Evolutionary conservation across 2,113 vertebrate species (phyloP).

Genomic region (Ammospiza caudacuta): DNA sequence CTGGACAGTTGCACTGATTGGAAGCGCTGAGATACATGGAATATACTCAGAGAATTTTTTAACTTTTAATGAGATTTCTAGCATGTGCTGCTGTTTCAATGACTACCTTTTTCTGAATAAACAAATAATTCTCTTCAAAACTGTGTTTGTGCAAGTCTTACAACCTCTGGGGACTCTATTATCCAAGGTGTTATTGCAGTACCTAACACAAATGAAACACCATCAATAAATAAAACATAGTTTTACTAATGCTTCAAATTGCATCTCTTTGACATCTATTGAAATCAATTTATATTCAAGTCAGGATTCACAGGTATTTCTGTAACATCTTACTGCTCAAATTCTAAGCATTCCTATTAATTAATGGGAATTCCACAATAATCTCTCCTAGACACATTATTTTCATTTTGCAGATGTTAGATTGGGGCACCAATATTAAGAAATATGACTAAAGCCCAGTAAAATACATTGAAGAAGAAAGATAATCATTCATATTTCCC

Average conservation of each 20-base stretch:
- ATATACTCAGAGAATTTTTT: not conserved
- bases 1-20: not conserved
- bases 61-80: not conserved
- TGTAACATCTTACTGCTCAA: not conserved
- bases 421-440: not conserved
- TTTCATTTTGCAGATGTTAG: not conserved
- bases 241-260: not conserved
- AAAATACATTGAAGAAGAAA: not conserved
- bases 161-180: not conserved
- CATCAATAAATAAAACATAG: not conserved
- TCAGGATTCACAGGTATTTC: not conserved
- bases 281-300: not conserved
- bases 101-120: not conserved
- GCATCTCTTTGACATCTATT: not conserved
- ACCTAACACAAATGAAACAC: not conserved
- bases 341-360: not conserved
- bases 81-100: not conserved
- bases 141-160: not conserved
- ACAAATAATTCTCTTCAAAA: not conserved
- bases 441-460: not conserved
- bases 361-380: not conserved
- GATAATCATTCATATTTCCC: accelerated
- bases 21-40: not conserved
- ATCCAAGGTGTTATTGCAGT: not conserved
- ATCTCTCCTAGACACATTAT: not conserved